Percentiles rank a stretch among this genome's conserved stretches.
Conservation (phyloP, 2,888 invertebrate genomes). For the Seira sanloemensis region DNA sequence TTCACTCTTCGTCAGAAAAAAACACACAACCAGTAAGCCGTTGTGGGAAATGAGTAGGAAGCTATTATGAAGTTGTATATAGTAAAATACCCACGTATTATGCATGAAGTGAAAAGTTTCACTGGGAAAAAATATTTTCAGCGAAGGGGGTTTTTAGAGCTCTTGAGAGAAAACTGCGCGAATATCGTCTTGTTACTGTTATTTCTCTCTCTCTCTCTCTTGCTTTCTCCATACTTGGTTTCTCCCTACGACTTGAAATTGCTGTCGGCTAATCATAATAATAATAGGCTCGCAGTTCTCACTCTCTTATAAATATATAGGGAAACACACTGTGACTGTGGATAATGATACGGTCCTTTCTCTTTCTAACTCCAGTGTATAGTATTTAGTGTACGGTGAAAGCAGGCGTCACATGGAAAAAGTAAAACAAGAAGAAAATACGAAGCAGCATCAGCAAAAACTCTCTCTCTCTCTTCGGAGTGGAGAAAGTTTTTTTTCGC, state of each 20-base stretch:
- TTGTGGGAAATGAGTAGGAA: conserved; percentile 12
- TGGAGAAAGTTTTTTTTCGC: background rate
- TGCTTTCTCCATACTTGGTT: background rate
- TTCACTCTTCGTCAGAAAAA: background rate
- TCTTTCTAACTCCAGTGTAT: too few species aligned
- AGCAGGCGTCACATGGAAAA: background rate
- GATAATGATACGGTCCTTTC: background rate
- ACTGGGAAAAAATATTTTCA: background rate
- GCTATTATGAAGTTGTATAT: background rate
- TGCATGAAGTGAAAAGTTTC: background rate
- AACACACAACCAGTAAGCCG: background rate
- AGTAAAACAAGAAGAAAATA: background rate
- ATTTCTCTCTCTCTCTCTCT: too few species aligned
- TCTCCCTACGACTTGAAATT: background rate
- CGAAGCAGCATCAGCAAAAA: background rate
- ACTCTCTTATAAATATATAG: background rate
- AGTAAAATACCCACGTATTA: background rate
- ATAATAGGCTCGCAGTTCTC: conserved; percentile 5
- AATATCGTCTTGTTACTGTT: background rate
- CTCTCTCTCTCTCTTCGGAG: background rate
- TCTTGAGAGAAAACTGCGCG: conserved; percentile 15
- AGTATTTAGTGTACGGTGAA: background rate
- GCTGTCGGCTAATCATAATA: conserved; percentile 57
- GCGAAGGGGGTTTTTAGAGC: background rate
- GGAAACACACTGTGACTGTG: background rate